A percentile compares a stretch with the other conserved stretches of the same genome.
phyloP scores from a whole-genome alignment of 2,797 vertebrate species.

The Anolis apletophallus region DNA sequence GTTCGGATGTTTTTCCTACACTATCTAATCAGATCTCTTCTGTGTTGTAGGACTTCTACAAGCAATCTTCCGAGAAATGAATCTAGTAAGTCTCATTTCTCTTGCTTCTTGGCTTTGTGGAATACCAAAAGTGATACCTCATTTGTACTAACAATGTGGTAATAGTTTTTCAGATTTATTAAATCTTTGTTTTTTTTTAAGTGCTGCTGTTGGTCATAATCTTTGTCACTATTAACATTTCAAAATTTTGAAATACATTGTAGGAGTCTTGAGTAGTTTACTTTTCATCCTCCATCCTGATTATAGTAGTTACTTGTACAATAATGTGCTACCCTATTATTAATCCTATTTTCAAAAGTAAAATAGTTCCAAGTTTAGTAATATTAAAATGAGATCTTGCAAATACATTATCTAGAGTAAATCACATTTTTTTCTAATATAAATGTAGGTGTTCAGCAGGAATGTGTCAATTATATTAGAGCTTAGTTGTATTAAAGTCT shows the following conservation, averaged over 20 bases:
- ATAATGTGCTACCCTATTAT: not conserved
- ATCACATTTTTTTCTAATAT: too few relatives aligned
- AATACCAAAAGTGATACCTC: constrained; percentile 8
- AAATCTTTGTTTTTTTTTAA: not conserved
- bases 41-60: constrained; percentile 69
- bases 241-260: not conserved
- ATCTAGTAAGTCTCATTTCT: constrained; percentile 67
- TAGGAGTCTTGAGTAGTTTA: not conserved
- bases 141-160: not conserved
- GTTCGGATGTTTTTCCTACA: not conserved
- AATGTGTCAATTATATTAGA: too few relatives aligned
- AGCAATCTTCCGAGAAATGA: constrained; percentile 64
- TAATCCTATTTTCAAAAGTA: not conserved
- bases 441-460: too few relatives aligned
- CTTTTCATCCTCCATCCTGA: not conserved
- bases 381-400: not conserved
- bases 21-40: constrained; percentile 22
- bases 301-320: not conserved
- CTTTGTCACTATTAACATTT: not conserved
- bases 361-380: not conserved
- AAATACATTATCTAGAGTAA: not conserved
- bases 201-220: not conserved
- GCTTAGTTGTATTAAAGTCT: not conserved
- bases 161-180: not conserved
- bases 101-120: not conserved